Conservation (phyloP, 2,113 vertebrate species). For the Ameiurus melas region DNA sequence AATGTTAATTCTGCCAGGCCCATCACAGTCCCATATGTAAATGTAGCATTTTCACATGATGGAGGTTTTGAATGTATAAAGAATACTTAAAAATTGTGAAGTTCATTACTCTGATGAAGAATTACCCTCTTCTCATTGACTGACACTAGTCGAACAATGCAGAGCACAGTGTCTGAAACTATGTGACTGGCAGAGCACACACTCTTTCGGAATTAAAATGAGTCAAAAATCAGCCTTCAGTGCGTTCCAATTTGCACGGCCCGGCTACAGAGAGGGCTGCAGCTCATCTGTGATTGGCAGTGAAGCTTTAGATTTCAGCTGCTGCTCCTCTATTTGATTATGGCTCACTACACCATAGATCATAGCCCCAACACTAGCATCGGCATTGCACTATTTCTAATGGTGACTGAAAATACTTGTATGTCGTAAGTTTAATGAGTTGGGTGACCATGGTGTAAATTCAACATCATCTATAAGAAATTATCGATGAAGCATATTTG, state of each 20-base stretch:
- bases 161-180: constrained; percentile 24
- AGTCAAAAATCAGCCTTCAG: constrained; percentile 48
- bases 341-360: constrained; percentile 23
- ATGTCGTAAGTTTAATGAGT: constrained; percentile 26
- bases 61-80: constrained; percentile 40
- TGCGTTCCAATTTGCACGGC: constrained; percentile 44
- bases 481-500: constrained; percentile 24
- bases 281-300: constrained; percentile 45
- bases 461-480: constrained; percentile 35
- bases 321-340: constrained; percentile 41
- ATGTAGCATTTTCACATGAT: constrained; percentile 74
- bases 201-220: constrained; percentile 51
- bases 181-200: constrained; percentile 25
- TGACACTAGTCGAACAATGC: constrained; percentile 32
- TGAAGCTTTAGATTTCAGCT: constrained; percentile 26
- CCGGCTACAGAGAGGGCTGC: constrained; percentile 19
- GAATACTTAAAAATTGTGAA: constrained; percentile 41
- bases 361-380: constrained; percentile 30
- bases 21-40: constrained; percentile 71
- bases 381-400: constrained; percentile 31
- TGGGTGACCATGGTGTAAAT: constrained; percentile 9
- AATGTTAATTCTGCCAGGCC: constrained; percentile 75
- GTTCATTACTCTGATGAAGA: constrained; percentile 39
- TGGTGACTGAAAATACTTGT: constrained; percentile 11
- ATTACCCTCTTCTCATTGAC: constrained; percentile 39